These are phyloP conservation scores for Rhodophaea formosa DNA, from an alignment of 2,888 invertebrate genomes.

Conservation along the genomic window DNA sequence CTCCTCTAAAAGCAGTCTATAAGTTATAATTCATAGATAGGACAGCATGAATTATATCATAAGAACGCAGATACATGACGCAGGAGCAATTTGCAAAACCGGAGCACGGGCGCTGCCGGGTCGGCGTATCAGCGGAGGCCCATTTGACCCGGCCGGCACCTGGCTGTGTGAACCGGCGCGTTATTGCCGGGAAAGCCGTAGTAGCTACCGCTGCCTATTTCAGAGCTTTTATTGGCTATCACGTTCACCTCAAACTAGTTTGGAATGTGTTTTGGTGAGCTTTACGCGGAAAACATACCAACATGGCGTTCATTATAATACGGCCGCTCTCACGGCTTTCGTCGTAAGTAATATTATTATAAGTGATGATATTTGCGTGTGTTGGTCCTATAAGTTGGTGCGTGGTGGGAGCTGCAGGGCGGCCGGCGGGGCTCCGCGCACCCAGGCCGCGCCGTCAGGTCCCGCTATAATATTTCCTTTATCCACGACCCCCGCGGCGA, in stretches of 20 bases:
- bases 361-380: conserved; percentile 64
- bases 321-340: conserved; percentile 65
- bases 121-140: conserved; percentile 15
- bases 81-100: conserved; percentile 13
- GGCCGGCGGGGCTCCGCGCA: conserved; percentile 48
- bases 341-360: conserved; percentile 44
- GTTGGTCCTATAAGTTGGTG: conserved; percentile 60
- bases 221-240: conserved; percentile 73
- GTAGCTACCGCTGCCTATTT: conserved; percentile 68
- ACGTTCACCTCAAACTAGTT: conserved; percentile 72
- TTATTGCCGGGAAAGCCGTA: conserved; percentile 68
- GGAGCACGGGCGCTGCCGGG: conserved; percentile 21
- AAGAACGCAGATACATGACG: neutral
- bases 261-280: conserved; percentile 64
- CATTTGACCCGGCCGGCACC: conserved; percentile 39
- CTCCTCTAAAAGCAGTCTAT: too few relatives aligned
- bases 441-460: conserved; percentile 48
- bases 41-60: too few relatives aligned
- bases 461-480: conserved; percentile 29
- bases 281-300: conserved; percentile 61
- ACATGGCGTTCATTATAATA: conserved; percentile 48
- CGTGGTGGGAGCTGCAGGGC: conserved; percentile 52
- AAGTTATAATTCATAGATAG: too few relatives aligned
- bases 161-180: conserved; percentile 34
- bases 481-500: conserved; percentile 49